Evolutionary conservation across 2,888 invertebrate species (phyloP).

Genomic region (Zootermopsis nevadensis): DNA sequence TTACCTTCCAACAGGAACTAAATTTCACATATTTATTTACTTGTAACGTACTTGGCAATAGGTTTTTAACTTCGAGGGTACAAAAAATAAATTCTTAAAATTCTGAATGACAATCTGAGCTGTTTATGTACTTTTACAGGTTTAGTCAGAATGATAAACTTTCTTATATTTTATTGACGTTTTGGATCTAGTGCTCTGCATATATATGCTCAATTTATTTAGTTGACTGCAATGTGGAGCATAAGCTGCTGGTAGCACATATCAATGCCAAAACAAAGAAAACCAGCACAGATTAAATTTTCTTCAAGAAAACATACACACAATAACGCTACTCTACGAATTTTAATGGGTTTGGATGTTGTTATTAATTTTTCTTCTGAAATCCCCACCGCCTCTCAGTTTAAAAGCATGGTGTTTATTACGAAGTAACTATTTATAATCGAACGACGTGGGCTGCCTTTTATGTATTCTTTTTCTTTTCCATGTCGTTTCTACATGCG

Average conservation of each 20-base stretch:
- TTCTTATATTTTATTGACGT: neutral
- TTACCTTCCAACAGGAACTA: too few species aligned
- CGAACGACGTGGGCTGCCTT: neutral
- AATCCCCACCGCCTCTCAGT: neutral
- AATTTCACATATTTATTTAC: too few species aligned
- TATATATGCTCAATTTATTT: neutral
- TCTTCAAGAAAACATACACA: neutral
- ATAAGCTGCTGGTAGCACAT: neutral
- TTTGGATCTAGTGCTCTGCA: neutral
- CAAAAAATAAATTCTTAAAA: too few species aligned
- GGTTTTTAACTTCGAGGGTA: too few species aligned
- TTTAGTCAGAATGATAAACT: too few species aligned
- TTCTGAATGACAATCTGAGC: too few species aligned
- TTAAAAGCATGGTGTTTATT: neutral
- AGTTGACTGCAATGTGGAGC: neutral
- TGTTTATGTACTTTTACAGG: too few species aligned
- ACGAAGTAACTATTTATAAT: constrained; percentile 6
- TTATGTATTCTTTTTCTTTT: neutral
- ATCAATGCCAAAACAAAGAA: neutral
- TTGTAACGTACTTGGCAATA: too few species aligned
- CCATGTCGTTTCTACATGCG: neutral
- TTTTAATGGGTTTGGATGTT: neutral
- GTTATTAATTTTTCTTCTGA: neutral
- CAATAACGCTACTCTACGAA: neutral
- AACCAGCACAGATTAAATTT: neutral